Evolutionary conservation across 1,140 invertebrate species (phyloP), one percentile per base, ranked within the genome.

Genomic region (Drosophila sucinea): DNA sequence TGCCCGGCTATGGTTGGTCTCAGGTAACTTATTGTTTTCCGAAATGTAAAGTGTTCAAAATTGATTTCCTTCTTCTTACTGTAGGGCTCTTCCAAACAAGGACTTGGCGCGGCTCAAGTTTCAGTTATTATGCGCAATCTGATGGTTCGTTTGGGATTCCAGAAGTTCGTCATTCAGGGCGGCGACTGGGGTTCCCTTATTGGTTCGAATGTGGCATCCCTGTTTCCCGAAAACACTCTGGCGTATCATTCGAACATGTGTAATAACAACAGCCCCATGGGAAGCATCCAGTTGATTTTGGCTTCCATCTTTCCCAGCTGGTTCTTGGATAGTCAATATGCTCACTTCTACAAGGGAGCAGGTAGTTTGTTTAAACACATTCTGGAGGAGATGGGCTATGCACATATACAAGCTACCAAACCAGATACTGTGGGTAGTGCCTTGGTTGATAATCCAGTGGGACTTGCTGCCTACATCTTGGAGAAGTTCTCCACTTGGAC

Each of bases 1-100:
- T 97, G 57, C 97, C 97, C 4, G 97, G 97, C 6, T 98, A 96
- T 92, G 97, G 96, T 40, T 98, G 95, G 91, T 98, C 97, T 1
- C 94, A 96, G 81, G 95, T 94, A 70, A 92, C 84, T 6, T 25
- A 29, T 29, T 23, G 29, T 17, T 17, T 17, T 17, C 17, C 17
- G 17, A 17, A 17, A 17, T 17, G 17, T 17, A 17, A 17, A 17
- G 17, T 17, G 17, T 17, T 17, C 17, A 17, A 17, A 38, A 38
- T 11, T 3, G 10, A 38, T 38, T 38, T 38, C 4, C 8, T 38
- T 17, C 17, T 17, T 17, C 17, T 17, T 11, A 11, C 35, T 2
- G 8, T 10, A 94, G 93, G 93, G 93, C 0, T 92, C 96, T 1
- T 83, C 93, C 0, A 93, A 94, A 78, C 94, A 94, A 7, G 96